These are phyloP conservation scores for Tringa solitaria DNA, from an alignment of 2,113 vertebrate genomes.

Conservation along the genomic window DNA sequence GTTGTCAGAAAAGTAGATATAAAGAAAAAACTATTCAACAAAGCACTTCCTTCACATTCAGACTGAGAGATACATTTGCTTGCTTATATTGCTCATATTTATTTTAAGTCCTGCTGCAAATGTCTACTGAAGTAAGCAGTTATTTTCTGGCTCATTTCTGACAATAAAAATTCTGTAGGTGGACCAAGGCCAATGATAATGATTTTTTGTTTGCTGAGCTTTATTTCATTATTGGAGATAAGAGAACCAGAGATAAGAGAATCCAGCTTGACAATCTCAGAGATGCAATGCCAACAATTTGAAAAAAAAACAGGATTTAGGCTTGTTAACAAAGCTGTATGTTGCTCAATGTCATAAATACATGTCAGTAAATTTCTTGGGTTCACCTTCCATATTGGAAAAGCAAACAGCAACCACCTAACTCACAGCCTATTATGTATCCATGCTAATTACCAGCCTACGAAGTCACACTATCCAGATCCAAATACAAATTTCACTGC, in stretches of 20 bases:
- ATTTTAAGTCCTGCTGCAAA: not conserved
- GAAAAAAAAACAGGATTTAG: not conserved
- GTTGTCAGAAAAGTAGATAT: not conserved
- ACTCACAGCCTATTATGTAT: not conserved
- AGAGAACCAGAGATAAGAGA: not conserved
- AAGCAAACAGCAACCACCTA: not conserved
- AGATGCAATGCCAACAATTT: not conserved
- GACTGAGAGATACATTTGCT: not conserved
- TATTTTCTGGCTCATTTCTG: not conserved
- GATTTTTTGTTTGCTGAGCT: not conserved
- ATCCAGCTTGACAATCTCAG: not conserved
- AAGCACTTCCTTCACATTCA: not conserved
- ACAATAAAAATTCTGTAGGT: not conserved
- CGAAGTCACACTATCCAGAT: not conserved
- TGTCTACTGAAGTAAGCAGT: not conserved
- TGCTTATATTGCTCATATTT: not conserved
- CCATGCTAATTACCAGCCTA: not conserved
- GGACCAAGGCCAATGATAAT: not conserved
- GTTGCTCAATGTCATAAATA: not conserved
- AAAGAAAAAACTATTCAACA: not conserved
- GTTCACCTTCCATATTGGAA: not conserved
- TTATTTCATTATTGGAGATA: not conserved
- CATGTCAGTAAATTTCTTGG: not conserved
- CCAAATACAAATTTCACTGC: not conserved
- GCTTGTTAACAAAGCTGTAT: not conserved